Evolutionary conservation across 1,140 invertebrate genomes (phyloP), one percentile per base, ranked within the genome.

Genomic region (Cotesia chilonis): DNA sequence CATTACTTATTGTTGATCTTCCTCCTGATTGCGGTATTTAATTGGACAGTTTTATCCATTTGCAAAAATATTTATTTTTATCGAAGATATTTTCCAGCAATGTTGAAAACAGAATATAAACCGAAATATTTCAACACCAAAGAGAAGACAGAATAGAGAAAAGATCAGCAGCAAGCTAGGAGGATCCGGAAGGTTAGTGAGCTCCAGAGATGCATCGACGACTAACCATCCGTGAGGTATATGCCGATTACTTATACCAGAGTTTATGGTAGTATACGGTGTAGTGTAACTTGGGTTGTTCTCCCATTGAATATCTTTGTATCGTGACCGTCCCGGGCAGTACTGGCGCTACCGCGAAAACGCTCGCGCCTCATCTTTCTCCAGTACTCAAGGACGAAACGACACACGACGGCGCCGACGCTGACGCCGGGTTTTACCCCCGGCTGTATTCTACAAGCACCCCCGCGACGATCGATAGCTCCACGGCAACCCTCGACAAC

Each of bases 391-490:
- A 82, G 79, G 80, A 81, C 80, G 75, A 77, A 81, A 76, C 75
- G 78, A 78, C 78, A 74, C 72, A 81, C 82, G 82, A 83, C 81
- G 82, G 82, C 83, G 83, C 83, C 82, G 83, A 84, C 83, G 82
- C 83, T 76, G 68, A 75, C 77, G 77, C 71, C 64, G 71, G 71
- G 71, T 55, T 72, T 72, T 72, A 70, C 73, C 36, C 68, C 68
- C 67, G 20, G 54, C 12, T 3, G 37, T 59, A 72, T 41, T 59
- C 59, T 66, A 52, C 41, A 74, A 63, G 59, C 41, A 61, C 77
- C 81, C 78, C 79, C 79, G 74, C 76, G 77, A 71, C 76, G 84
- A 83, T 85, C 84, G 84, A 85, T 85, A 85, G 81, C 83, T 81
- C 83, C 83, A 84, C 84, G 80, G 84, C 83, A 85, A 84, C 84